Base-by-base conservation (phyloP, 2,113 vertebrate genomes). In the Charadrius vociferus region DNA sequence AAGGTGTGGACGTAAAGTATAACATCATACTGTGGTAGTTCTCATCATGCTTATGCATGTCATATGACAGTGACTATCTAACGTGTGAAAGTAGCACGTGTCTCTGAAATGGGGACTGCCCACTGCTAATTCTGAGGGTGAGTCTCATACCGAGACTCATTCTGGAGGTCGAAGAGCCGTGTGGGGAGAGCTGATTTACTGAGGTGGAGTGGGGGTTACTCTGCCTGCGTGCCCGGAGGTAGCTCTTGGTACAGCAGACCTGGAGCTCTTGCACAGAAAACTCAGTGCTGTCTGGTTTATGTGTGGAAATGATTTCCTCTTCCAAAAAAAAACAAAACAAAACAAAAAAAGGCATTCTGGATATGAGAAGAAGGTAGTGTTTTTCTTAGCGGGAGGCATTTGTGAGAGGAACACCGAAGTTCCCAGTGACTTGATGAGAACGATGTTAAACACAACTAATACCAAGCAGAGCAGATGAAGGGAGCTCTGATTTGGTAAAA, bases 61-160 rank as follows among this genome's bases (percentile, higher is more conserved):
- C 47, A 62, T 22, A 12, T 27, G 83, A 67, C 37, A 68, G 66
- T 47, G 58, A 75, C 61, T 68, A 8, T 12, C 78, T 50, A 79
- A 72, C 1, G 15, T 70, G 88, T 30, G 56, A n/a, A 59, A 70
- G 17, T 32, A 78, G 77, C 10, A 29, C 27, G 26, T 10, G 7
- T 2, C 23, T n/a, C 26, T 21, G 37, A 8, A 8, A 19, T 12
- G 9, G 32, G 50, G 26, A 39, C 10, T 23, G 62, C 49, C 79
- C 27, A 6, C 18, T 49, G 2, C 36, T 36, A 15, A 10, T 58
- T 65, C 26, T 6, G 47, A 43, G 47, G 19, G 53, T 8, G 71
- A 5, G 66, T 16, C 61, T 9, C 0, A 0, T 24, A 3, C 49
- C 3, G 66, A 22, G 55, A 16, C 23, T 3, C 10, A 0, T 23